A percentile compares a stretch with the other conserved stretches of the same genome.
These are phyloP conservation scores for Sylvia atricapilla DNA, from an alignment of 2,113 vertebrate species.

Conservation along the genomic window DNA sequence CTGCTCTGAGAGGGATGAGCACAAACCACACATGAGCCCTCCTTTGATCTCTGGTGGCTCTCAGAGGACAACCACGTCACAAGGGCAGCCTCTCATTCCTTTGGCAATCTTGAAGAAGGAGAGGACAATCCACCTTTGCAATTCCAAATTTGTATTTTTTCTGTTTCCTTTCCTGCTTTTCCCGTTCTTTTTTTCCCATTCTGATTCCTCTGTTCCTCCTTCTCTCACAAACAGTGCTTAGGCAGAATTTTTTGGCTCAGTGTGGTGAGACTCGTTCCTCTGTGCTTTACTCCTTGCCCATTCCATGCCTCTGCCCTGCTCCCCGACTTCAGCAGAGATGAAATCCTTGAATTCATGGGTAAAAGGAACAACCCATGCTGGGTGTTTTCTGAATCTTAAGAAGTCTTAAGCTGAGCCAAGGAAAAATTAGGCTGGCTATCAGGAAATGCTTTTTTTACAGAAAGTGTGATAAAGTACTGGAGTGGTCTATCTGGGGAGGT, in stretches of 20 bases:
- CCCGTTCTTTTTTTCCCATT: not conserved
- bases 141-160: not conserved
- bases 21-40: not conserved
- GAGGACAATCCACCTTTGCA: not conserved
- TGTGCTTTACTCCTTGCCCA: not conserved
- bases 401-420: too few species aligned
- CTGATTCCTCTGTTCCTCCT: too few species aligned
- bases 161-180: not conserved
- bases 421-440: too few species aligned
- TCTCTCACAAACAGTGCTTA: fast-evolving
- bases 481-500: too few species aligned
- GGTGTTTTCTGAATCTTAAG: too few species aligned
- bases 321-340: not conserved
- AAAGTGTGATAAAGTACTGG: too few species aligned
- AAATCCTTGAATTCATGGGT: not conserved
- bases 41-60: fast-evolving
- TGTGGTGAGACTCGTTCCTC: fast-evolving
- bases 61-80: fast-evolving
- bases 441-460: too few species aligned
- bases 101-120: not conserved
- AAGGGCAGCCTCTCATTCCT: not conserved
- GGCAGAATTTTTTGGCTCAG: not conserved
- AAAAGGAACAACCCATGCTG: too few species aligned
- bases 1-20: not conserved
- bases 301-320: not conserved